Conservation (phyloP, 2,113 vertebrate genomes). For the Indicator maculatus region DNA sequence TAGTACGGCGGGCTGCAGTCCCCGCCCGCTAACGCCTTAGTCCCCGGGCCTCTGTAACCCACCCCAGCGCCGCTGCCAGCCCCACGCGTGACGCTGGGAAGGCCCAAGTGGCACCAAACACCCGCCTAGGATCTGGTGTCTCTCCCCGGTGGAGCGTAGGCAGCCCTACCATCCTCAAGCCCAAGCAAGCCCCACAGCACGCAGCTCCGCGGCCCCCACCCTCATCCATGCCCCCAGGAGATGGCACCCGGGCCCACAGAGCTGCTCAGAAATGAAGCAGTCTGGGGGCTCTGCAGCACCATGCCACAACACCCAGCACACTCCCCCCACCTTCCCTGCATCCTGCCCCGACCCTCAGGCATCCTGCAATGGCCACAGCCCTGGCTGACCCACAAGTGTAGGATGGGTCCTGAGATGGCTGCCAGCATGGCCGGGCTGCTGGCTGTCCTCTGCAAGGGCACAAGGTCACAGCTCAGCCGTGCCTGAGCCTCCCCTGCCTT, state of each 20-base stretch:
- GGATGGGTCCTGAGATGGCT: neutral
- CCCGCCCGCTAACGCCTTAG: no score
- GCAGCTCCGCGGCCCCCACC: neutral
- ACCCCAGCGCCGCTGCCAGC: neutral
- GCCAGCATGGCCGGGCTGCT: neutral
- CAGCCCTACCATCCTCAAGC: neutral
- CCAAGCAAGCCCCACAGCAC: fast-evolving
- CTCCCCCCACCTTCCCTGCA: neutral
- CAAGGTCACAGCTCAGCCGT: slow-evolving; percentile 28
- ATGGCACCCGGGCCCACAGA: fast-evolving
- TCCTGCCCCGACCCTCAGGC: neutral
- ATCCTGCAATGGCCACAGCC: neutral
- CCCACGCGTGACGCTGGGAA: neutral
- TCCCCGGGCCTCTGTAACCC: neutral
- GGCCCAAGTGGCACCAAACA: neutral
- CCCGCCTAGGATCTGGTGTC: fast-evolving
- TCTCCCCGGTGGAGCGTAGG: fast-evolving
- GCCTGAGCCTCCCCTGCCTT: neutral
- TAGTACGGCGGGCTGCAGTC: neutral
- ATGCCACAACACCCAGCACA: neutral
- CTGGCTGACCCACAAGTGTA: fast-evolving
- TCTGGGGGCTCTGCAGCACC: neutral
- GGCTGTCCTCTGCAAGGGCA: neutral
- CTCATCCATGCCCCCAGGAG: fast-evolving
- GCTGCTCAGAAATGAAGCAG: fast-evolving